A percentile compares a stretch with the other conserved stretches of the same genome.
These are phyloP conservation scores for Oligia fasciuncula DNA, from an alignment of 2,888 invertebrate species.

Conservation along the genomic window DNA sequence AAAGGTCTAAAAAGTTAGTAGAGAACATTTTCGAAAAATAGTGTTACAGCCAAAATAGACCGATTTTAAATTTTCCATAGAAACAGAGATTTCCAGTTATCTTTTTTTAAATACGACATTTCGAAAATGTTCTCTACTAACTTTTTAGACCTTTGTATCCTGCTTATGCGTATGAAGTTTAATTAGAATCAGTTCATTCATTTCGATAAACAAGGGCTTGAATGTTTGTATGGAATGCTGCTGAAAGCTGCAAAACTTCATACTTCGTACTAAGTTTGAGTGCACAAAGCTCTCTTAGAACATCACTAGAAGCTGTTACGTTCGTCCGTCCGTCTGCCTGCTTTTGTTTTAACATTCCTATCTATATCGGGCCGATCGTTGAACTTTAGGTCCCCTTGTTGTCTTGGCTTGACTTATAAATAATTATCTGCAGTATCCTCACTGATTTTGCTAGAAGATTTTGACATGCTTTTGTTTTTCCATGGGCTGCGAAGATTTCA, in stretches of 20 bases:
- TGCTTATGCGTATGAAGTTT: too few relatives aligned
- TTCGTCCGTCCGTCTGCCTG: conserved; percentile 54
- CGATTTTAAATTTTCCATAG: too few relatives aligned
- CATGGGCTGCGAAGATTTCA: neutral
- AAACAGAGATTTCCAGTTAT: too few relatives aligned
- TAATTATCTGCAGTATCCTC: conserved; percentile 34
- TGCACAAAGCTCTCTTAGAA: conserved; percentile 33
- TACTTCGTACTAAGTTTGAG: conserved; percentile 1
- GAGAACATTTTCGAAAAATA: too few relatives aligned
- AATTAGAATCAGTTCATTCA: too few relatives aligned
- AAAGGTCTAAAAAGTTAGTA: too few relatives aligned
- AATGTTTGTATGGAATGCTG: too few relatives aligned
- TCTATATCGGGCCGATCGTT: conserved; percentile 72
- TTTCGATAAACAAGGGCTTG: too few relatives aligned
- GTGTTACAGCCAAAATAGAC: too few relatives aligned
- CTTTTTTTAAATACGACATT: too few relatives aligned
- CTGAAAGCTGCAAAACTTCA: neutral
- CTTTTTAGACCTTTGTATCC: too few relatives aligned
- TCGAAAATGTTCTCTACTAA: too few relatives aligned
- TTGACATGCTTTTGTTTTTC: neutral
- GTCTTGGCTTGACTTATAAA: conserved; percentile 49
- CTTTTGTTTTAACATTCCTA: conserved; percentile 66
- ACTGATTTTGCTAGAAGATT: conserved; percentile 9
- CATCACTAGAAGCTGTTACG: conserved; percentile 59
- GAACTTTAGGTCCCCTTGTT: conserved; percentile 63